Base-by-base conservation (phyloP, 2,888 invertebrate species). In the Pyralis farinalis region DNA sequence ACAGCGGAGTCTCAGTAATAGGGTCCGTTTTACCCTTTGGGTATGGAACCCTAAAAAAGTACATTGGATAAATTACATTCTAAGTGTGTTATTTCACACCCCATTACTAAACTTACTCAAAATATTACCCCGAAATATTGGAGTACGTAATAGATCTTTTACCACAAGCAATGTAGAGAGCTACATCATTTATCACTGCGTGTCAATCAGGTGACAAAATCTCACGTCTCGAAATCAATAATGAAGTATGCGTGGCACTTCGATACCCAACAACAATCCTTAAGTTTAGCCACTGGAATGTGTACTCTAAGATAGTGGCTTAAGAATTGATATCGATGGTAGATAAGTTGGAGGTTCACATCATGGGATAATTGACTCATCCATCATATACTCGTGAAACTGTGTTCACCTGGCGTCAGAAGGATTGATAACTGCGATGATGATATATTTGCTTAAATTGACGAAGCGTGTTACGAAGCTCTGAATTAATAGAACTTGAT, bases 331-430 rank as follows among this genome's bases (percentile, higher is more conserved):
- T 32, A 40, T 42, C 42, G 34, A 39, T 16, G 4, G 46, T 31
- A 46, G 37, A 51, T 46, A 46, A 43, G 34, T 43, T 50, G 43
- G 50, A 46, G 44, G 51, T 51, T 52, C 51, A 53, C 34, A 42
- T 38, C 42, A 38, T 40, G 49, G 51, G 55, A 63, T 69, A 70
- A 69, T 70, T 67, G 70, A 66, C 53, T 56, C 63, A 70, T 71
- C 70, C 58, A 70, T 71, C 69, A 70, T 60, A 55, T 44, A 51
- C 52, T 46, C 42, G 3, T 59, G 58, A 56, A 44, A 46, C 40
- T 31, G 45, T 44, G 47, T 46, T 53, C 53, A 54, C 53, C 53
- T 63, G 64, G 51, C 56, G 47, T 49, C 47, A 52, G 54, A 57
- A 51, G 53, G 59, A 63, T 64, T 55, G 56, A 58, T 55, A 57